Percentiles rank a stretch among this genome's conserved stretches.
Conservation (phyloP, 2,888 invertebrate species). For the Beris chalybata region DNA sequence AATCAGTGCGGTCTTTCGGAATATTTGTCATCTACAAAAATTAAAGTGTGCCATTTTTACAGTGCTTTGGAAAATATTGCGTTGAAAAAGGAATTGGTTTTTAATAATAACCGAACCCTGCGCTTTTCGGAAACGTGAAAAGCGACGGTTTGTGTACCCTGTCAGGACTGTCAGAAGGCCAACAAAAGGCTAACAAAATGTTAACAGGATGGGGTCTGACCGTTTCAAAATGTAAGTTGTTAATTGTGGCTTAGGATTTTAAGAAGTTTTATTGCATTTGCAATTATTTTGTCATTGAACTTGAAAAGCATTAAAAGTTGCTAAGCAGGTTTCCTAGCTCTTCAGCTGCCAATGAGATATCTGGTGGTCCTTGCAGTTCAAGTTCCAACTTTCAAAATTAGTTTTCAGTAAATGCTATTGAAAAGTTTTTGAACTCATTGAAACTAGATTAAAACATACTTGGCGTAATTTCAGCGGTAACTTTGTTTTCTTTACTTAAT, state of each 20-base stretch:
- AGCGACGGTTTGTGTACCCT: too few species aligned
- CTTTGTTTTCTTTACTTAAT: too few species aligned
- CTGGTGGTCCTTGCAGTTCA: too few species aligned
- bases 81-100: neutral
- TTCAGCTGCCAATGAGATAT: too few species aligned
- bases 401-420: too few species aligned
- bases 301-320: neutral
- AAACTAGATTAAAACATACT: neutral
- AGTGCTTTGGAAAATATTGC: constrained; percentile 8
- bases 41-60: neutral
- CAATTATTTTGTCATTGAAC: neutral
- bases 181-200: constrained; percentile 25
- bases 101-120: neutral
- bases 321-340: too few species aligned
- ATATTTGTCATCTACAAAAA: neutral
- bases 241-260: neutral
- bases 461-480: neutral
- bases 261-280: neutral
- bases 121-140: constrained; percentile 13
- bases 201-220: constrained; percentile 33
- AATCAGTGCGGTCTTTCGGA: neutral
- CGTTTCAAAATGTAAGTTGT: constrained; percentile 39
- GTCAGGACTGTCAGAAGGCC: constrained; percentile 2
- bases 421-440: too few species aligned
- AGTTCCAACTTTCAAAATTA: too few species aligned